Evolutionary conservation across 1,140 invertebrate genomes (phyloP).

Genomic region (Lucilia sericata): DNA sequence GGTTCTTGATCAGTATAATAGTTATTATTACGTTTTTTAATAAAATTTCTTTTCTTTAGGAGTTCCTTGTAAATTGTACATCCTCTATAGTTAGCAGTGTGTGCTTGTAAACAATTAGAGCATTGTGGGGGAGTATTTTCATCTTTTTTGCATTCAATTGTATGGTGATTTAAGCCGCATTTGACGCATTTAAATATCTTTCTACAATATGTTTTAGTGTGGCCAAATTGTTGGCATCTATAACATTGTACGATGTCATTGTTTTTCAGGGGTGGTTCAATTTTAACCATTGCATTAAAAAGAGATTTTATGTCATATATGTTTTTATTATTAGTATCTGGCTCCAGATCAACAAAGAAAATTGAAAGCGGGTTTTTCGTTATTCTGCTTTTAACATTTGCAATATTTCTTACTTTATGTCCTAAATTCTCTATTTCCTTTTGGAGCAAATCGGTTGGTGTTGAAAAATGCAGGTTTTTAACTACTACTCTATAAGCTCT

Average conservation of each 20-base stretch:
- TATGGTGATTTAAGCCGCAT: constrained; percentile 60
- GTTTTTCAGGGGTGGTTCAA: constrained; percentile 32
- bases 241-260: constrained; percentile 43
- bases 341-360: constrained; percentile 45
- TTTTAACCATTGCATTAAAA: constrained; percentile 26
- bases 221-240: constrained; percentile 41
- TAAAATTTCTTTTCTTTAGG: constrained; percentile 12
- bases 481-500: constrained; percentile 49
- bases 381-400: constrained; percentile 15
- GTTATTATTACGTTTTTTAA: not conserved
- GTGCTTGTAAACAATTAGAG: constrained; percentile 58
- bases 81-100: constrained; percentile 46
- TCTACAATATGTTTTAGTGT: constrained; percentile 35
- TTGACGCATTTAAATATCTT: constrained; percentile 62
- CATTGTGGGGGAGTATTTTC: constrained; percentile 55
- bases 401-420: constrained; percentile 42
- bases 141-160: constrained; percentile 46
- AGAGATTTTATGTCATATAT: too few species aligned
- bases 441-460: not conserved
- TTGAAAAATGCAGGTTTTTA: constrained; percentile 53
- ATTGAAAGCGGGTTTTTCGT: constrained; percentile 32
- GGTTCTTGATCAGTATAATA: not conserved
- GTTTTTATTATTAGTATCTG: constrained; percentile 30
- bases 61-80: constrained; percentile 13
- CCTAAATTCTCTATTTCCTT: not conserved